A percentile compares a stretch with the other conserved stretches of the same genome.
phyloP scores from a whole-genome alignment of 2,888 invertebrate species.

The Sphinx pinastri region DNA sequence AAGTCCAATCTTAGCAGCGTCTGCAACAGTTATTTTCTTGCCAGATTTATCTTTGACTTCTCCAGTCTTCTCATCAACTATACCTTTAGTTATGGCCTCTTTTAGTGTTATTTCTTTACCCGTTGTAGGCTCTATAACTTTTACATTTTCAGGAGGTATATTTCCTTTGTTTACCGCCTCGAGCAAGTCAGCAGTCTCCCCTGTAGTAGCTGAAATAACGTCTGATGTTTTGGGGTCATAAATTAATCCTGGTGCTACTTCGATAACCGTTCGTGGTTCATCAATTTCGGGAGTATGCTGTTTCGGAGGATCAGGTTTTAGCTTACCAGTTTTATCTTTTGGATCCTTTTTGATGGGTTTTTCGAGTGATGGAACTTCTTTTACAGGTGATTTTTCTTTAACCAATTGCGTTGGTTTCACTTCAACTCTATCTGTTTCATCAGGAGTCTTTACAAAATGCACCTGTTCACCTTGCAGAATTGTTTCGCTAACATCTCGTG shows the following conservation, averaged over 20 bases:
- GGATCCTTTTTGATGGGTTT: constrained; percentile 10
- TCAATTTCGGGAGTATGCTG: constrained; percentile 28
- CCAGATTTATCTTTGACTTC: constrained; percentile 87
- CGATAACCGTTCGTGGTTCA: constrained; percentile 78
- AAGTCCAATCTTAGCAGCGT: constrained; percentile 90
- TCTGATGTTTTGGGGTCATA: constrained; percentile 89
- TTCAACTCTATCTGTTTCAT: constrained; percentile 45
- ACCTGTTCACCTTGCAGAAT: constrained; percentile 47
- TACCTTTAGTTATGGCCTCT: constrained; percentile 90
- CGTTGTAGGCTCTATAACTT: constrained; percentile 87
- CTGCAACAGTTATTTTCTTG: constrained; percentile 87
- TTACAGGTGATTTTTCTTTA: not conserved
- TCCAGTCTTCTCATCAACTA: constrained; percentile 88
- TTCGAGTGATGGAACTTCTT: not conserved
- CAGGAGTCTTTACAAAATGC: constrained; percentile 41
- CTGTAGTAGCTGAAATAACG: constrained; percentile 86
- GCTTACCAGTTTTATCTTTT: not conserved
- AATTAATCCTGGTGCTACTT: constrained; percentile 87
- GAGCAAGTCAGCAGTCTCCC: constrained; percentile 86
- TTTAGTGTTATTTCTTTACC: constrained; percentile 87
- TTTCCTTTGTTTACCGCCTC: constrained; percentile 90
- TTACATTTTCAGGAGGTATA: constrained; percentile 86
- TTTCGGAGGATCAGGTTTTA: constrained; percentile 19
- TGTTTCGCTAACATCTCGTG: constrained; percentile 45
- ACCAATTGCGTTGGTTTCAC: constrained; percentile 31